Evolutionary conservation across 2,113 vertebrate genomes (phyloP).

Genomic region (Athene noctua): DNA sequence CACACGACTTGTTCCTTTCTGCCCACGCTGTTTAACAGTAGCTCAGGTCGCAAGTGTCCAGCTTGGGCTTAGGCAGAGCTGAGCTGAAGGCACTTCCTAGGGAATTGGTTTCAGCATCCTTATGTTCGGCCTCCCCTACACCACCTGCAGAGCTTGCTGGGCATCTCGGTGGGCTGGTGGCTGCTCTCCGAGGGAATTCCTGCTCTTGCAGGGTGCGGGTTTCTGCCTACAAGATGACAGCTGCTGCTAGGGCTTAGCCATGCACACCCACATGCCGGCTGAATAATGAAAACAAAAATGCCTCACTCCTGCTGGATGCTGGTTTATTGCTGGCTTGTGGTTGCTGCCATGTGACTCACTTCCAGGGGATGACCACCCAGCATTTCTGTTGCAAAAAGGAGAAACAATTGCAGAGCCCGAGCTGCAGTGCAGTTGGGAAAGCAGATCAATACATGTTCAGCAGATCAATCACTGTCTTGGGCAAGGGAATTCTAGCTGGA

Average conservation of each 20-base stretch:
- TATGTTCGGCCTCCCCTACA: background rate
- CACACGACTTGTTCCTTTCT: accelerated
- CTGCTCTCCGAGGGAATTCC: constrained; percentile 31
- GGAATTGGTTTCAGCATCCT: background rate
- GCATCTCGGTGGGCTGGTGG: background rate
- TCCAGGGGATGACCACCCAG: constrained; percentile 6
- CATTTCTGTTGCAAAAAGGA: background rate
- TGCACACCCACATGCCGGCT: constrained; percentile 1
- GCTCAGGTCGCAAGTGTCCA: background rate
- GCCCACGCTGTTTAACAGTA: background rate
- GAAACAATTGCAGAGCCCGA: background rate
- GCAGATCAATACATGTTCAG: background rate
- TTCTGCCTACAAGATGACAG: background rate
- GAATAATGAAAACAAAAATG: constrained; percentile 36
- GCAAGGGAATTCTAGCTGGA: constrained; percentile 10
- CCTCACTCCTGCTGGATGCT: background rate
- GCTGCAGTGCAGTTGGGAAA: background rate
- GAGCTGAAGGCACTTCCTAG: background rate
- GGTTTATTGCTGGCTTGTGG: constrained; percentile 17
- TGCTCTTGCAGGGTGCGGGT: background rate
- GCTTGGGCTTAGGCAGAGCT: background rate
- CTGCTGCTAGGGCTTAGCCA: constrained; percentile 33
- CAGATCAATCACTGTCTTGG: constrained; percentile 5
- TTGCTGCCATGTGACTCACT: constrained; percentile 3
- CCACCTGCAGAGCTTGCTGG: background rate